These are phyloP conservation scores for Cryptocephalus primarius DNA, from an alignment of 2,888 invertebrate genomes.

Conservation along the genomic window DNA sequence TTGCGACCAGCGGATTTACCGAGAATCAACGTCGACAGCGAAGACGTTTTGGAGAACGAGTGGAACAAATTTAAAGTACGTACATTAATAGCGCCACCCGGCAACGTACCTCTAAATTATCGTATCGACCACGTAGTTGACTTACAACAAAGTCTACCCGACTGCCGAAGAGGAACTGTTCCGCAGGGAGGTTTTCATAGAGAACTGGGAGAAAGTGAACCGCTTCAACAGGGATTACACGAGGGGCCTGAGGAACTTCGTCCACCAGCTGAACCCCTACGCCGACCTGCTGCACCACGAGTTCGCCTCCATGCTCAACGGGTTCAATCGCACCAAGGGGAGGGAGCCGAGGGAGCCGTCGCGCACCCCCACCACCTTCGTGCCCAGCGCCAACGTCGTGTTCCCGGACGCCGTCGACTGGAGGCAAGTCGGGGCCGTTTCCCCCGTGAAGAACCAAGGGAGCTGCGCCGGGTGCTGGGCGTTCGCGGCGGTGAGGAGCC, in stretches of 20 bases:
- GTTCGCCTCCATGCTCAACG: constrained; percentile 29
- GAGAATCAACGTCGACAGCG: too few species aligned
- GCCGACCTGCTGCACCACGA: constrained; percentile 33
- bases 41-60: too few species aligned
- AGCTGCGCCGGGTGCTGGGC: constrained; percentile 34
- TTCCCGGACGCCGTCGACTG: constrained; percentile 32
- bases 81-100: too few species aligned
- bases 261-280: constrained; percentile 29
- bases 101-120: too few species aligned
- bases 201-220: constrained; percentile 30
- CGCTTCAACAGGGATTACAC: constrained; percentile 30
- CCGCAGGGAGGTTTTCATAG: constrained; percentile 31
- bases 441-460: constrained; percentile 30
- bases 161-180: constrained; percentile 25
- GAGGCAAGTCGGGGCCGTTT: constrained; percentile 32
- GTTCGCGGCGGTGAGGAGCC: constrained; percentile 32
- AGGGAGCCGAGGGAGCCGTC: not conserved
- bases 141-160: constrained; percentile 30
- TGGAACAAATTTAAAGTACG: too few species aligned
- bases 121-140: constrained; percentile 12
- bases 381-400: constrained; percentile 30
- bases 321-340: constrained; percentile 31
- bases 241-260: constrained; percentile 24
- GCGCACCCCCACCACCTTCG: constrained; percentile 21
- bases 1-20: too few species aligned